These are phyloP conservation scores for Xenops minutus DNA, from an alignment of 2,797 vertebrate species.

Conservation along the genomic window DNA sequence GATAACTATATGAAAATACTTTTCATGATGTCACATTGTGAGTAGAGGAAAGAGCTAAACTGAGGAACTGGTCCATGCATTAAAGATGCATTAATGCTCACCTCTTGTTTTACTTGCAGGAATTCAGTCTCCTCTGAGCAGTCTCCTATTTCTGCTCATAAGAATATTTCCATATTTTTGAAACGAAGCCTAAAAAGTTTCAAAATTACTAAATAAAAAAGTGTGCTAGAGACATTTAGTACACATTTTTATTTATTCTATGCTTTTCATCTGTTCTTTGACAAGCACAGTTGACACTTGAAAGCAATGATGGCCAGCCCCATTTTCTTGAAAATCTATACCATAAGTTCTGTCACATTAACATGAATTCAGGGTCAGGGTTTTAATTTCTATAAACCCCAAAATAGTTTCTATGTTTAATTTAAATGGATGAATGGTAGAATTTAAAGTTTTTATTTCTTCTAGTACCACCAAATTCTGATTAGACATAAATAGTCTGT, in stretches of 20 bases:
- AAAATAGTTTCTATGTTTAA: not conserved
- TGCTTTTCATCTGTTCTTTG: not conserved
- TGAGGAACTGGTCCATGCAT: not conserved
- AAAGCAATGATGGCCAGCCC: not conserved
- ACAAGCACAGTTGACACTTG: not conserved
- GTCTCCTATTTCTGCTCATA: not conserved
- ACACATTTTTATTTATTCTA: not conserved
- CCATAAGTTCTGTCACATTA: accelerated
- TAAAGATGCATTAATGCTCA: not conserved
- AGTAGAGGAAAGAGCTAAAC: not conserved
- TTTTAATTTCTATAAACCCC: not conserved
- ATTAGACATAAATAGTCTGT: not conserved
- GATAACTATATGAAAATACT: not conserved
- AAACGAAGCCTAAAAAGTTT: not conserved
- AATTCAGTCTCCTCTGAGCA: not conserved
- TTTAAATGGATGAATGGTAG: not conserved
- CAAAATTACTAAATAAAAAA: not conserved
- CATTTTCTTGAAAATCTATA: not conserved
- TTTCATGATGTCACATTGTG: not conserved
- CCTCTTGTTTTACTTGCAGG: not conserved
- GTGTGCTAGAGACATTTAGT: not conserved
- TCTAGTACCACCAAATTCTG: not conserved
- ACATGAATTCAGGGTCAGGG: not conserved
- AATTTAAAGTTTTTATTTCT: not conserved
- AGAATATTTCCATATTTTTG: not conserved